phyloP scores from a whole-genome alignment of 2,113 vertebrate genomes.

The Chaetura pelagica region DNA sequence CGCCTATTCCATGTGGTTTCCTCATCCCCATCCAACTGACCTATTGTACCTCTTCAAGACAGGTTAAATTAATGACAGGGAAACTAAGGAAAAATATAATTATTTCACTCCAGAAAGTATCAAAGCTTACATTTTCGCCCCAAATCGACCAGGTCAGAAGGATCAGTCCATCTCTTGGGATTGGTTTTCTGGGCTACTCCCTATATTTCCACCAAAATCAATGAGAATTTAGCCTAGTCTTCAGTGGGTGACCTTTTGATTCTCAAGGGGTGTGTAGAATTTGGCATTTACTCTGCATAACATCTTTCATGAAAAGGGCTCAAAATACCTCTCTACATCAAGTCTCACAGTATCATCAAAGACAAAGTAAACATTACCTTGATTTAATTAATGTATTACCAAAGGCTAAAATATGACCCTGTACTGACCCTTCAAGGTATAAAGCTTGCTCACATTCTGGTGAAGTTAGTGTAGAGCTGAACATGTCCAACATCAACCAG shows the following conservation, averaged over 20 bases:
- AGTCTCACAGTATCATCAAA: constrained; percentile 11
- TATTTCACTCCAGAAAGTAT: neutral
- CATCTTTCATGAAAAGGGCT: neutral
- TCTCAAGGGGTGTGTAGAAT: neutral
- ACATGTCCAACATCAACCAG: neutral
- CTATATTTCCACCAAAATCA: constrained; percentile 8
- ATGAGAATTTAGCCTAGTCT: constrained; percentile 11
- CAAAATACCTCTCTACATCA: constrained; percentile 16
- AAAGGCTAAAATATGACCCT: neutral
- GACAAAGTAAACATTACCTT: constrained; percentile 15
- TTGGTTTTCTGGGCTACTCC: neutral
- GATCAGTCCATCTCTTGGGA: neutral
- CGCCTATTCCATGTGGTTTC: neutral
- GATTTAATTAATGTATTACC: constrained; percentile 32
- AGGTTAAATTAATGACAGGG: neutral
- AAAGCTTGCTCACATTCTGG: neutral
- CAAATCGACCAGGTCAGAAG: neutral
- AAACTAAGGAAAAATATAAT: constrained; percentile 10
- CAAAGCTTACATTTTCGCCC: neutral
- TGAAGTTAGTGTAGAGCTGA: neutral
- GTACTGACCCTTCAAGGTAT: neutral
- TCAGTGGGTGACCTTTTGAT: constrained; percentile 12
- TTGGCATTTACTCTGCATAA: constrained; percentile 23
- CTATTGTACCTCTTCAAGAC: neutral
- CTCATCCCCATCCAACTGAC: neutral